Conservation (phyloP, 2,113 vertebrate genomes). For the Pangasianodon hypophthalmus region DNA sequence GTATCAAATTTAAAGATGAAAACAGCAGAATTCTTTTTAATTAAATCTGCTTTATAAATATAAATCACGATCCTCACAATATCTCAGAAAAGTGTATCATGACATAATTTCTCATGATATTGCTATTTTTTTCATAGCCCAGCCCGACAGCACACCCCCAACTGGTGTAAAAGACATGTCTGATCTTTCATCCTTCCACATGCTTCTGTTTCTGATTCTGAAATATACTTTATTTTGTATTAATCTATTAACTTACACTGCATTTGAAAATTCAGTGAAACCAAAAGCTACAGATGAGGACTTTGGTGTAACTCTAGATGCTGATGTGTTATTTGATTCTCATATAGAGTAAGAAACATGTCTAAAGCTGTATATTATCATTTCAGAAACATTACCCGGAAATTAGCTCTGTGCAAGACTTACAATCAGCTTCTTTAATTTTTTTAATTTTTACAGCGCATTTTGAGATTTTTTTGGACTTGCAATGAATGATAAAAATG, state of each 20-base stretch:
- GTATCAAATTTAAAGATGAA: neutral
- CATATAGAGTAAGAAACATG: neutral
- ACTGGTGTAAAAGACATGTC: neutral
- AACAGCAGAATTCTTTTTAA: neutral
- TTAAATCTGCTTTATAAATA: neutral
- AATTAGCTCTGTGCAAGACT: too few relatives aligned
- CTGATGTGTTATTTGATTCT: neutral
- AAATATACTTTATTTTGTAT: neutral
- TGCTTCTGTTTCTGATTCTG: neutral
- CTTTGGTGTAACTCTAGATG: neutral
- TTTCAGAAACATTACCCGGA: neutral
- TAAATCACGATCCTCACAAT: neutral
- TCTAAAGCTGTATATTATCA: neutral
- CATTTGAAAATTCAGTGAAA: neutral
- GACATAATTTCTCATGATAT: neutral
- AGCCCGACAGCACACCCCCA: neutral
- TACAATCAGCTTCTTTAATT: too few relatives aligned
- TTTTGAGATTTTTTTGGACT: too few relatives aligned
- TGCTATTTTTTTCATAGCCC: neutral
- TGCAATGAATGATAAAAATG: too few relatives aligned
- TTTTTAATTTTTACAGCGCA: too few relatives aligned
- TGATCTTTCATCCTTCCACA: neutral
- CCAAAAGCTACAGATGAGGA: neutral
- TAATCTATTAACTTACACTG: neutral
- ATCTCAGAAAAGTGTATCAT: neutral